A percentile compares a stretch with the other conserved stretches of the same genome.
These are phyloP conservation scores for Cheilosia vernalis DNA, from an alignment of 2,888 invertebrate genomes.

Conservation along the genomic window DNA sequence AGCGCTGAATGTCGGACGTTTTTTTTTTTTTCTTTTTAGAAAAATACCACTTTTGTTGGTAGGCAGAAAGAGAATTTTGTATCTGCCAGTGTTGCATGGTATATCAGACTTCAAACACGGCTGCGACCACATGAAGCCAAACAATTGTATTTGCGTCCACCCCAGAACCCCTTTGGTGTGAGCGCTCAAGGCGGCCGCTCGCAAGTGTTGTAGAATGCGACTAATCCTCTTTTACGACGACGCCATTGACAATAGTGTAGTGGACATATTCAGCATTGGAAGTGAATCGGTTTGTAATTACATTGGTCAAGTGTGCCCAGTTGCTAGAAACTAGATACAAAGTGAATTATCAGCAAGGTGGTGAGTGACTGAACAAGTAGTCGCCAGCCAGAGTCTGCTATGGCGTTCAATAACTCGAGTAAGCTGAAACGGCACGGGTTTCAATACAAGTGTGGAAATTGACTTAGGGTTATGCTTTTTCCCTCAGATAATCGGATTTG, in stretches of 20 bases:
- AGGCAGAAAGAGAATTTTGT: neutral
- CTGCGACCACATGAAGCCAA: conserved; percentile 61
- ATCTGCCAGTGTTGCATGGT: neutral
- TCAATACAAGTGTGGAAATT: conserved; percentile 69
- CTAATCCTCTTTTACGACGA: conserved; percentile 59
- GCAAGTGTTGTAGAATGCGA: conserved; percentile 50
- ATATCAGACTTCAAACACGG: conserved; percentile 35
- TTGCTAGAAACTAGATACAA: conserved; percentile 40
- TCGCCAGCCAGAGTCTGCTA: conserved; percentile 39
- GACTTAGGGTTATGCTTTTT: conserved; percentile 53
- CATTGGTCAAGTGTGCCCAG: conserved; percentile 70
- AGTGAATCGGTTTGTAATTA: conserved; percentile 62
- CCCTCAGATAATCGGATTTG: conserved; percentile 31
- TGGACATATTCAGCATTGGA: conserved; percentile 22
- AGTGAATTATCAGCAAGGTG: conserved; percentile 8
- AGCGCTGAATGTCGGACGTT: too few species aligned
- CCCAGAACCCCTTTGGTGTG: conserved; percentile 4
- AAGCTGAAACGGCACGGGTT: conserved; percentile 49
- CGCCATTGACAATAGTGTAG: neutral
- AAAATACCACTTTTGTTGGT: conserved; percentile 1
- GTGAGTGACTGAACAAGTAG: conserved; percentile 33
- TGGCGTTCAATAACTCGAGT: conserved; percentile 56
- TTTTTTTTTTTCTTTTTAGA: too few species aligned
- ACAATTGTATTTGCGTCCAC: conserved; percentile 42
- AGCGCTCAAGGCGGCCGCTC: conserved; percentile 38